Percentiles rank a stretch among this genome's conserved stretches.
Conservation (phyloP, 1,140 invertebrate species). For the Scaptodrosophila lebanonensis region DNA sequence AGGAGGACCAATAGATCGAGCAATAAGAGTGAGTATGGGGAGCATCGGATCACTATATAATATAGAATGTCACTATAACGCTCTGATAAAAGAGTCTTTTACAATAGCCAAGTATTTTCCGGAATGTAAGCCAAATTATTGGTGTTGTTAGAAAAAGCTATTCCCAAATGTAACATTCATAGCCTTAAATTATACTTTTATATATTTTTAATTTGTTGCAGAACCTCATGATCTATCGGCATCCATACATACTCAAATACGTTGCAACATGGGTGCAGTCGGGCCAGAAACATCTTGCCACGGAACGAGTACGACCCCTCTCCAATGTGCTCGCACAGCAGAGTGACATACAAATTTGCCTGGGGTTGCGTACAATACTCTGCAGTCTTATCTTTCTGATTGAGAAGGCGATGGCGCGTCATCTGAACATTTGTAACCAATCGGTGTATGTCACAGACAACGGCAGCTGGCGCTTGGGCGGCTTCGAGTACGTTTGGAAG, state of each 20-base stretch:
- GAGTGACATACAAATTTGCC: slow-evolving; percentile 86
- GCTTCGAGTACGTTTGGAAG: slow-evolving; percentile 87
- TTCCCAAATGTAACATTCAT: no score
- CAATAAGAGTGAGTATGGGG: slow-evolving; percentile 83
- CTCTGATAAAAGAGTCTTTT: no score
- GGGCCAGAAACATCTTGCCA: slow-evolving; percentile 85
- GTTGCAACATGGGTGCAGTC: slow-evolving; percentile 87
- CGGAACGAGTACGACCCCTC: slow-evolving; percentile 86
- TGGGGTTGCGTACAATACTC: slow-evolving; percentile 86
- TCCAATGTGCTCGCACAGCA: slow-evolving; percentile 81
- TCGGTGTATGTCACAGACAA: slow-evolving; percentile 89
- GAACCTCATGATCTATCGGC: slow-evolving; percentile 89
- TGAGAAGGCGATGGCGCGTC: slow-evolving; percentile 85
- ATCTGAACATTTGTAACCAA: slow-evolving; percentile 88
- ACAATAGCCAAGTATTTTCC: no score
- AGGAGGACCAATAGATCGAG: slow-evolving; percentile 83
- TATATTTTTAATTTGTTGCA: slow-evolving; percentile 72
- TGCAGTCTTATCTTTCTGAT: slow-evolving; percentile 88
- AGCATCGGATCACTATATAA: no score
- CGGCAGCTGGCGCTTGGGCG: slow-evolving; percentile 89
- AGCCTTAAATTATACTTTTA: not conserved
- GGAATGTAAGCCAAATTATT: no score
- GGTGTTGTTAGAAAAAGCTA: no score
- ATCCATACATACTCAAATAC: slow-evolving; percentile 88
- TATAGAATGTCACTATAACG: no score